phyloP scores from a whole-genome alignment of 2,113 vertebrate species.

The Bucco capensis region DNA sequence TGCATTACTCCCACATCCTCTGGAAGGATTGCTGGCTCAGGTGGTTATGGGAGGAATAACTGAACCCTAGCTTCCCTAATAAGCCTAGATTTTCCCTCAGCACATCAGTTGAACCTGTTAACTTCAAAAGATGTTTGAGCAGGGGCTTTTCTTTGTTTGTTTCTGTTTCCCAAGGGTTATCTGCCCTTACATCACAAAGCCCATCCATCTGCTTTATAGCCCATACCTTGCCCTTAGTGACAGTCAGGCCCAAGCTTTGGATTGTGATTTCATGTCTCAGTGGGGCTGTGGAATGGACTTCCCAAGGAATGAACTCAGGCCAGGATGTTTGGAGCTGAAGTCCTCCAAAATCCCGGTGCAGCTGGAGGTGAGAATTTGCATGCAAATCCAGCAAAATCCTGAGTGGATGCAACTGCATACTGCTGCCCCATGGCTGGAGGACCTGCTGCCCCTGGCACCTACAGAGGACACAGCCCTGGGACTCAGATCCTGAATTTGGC shows the following conservation, averaged over 20 bases:
- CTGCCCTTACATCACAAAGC: background rate
- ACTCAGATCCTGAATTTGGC: background rate
- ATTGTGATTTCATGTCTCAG: background rate
- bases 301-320: background rate
- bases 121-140: background rate
- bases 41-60: background rate
- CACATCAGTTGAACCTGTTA: background rate
- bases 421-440: background rate
- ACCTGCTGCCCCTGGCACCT: background rate
- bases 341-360: background rate
- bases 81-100: background rate
- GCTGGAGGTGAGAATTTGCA: background rate
- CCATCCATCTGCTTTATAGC: background rate
- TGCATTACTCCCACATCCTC: background rate
- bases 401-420: rapidly evolving
- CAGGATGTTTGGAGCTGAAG: background rate
- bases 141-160: background rate
- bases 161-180: background rate
- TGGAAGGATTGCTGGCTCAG: background rate
- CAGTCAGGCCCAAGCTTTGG: background rate
- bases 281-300: background rate
- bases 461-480: background rate
- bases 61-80: background rate
- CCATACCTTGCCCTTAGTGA: background rate
- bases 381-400: background rate